Base-by-base conservation (phyloP, 2,113 vertebrate genomes). In the Hassar affinis region DNA sequence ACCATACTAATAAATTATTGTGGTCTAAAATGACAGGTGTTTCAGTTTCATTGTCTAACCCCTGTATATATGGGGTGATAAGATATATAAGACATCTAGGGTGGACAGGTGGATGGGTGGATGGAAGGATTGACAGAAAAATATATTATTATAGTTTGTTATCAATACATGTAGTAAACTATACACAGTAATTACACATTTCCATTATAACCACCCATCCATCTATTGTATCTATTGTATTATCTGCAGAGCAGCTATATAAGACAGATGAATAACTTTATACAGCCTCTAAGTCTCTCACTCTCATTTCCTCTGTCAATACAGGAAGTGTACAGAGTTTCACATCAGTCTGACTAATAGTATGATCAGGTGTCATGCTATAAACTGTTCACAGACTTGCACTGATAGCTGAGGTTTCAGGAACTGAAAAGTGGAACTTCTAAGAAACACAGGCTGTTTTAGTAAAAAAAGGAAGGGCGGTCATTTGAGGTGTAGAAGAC, bases 261-360 rank as follows among this genome's bases (percentile, higher is more conserved):
- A 18, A 30, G 11, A 35, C 20, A 69, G 9, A 69, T 17, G 35
- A 9, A 42, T 22, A 75, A 52, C n/a, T 75, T 30, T 75, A 52
- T 20, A 30, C 15, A 52, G 49, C 47, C 72, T 52, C 14, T 0
- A 54, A 27, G 33, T 51, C 15, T 71, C 14, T 35, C 6, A 49
- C 15, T 80, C 49, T 71, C 52, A 76, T 17, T 77, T 84, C 75
- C 76, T 59, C 27, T 57, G 17, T 62, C 12, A 56, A 17, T 1
- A 35, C 8, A 76, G 49, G 27, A 76, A 54, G 25, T 64, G 38
- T 4, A 9, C 64, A 78, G 33, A 38, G 61, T 90, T 89, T 89
- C 81, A 88, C 80, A 87, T 91, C 88, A 61, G 22, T 49, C 85
- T 30, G 7, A 4, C 3, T 35, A 11, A 81, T 14, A n/a, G 7